These are phyloP conservation scores for Ibidorhyncha struthersii DNA, from an alignment of 2,113 vertebrate species.

Conservation along the genomic window DNA sequence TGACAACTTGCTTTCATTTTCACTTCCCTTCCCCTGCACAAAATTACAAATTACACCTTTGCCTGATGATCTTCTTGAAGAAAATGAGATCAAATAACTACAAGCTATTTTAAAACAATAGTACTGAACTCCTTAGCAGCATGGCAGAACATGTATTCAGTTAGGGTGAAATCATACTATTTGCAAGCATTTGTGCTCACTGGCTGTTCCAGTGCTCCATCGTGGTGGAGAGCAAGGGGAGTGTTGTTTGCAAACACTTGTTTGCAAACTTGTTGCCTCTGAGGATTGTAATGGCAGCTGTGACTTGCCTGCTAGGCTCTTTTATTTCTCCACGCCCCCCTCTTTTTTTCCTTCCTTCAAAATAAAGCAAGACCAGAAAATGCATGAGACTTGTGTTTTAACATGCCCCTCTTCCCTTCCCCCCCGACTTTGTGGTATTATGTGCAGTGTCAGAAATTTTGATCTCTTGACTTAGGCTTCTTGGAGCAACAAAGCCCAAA, in stretches of 20 bases:
- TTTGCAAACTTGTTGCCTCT: not conserved
- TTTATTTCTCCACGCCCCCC: too few species aligned
- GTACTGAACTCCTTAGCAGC: not conserved
- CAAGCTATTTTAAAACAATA: not conserved
- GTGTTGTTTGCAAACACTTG: not conserved
- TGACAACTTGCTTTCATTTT: not conserved
- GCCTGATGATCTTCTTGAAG: not conserved
- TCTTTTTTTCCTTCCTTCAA: not conserved
- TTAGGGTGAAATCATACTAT: not conserved
- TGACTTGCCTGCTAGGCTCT: not conserved
- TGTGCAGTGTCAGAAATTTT: not conserved
- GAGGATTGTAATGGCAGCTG: not conserved
- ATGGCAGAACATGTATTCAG: not conserved
- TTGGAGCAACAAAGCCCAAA: too few species aligned
- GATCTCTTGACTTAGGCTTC: not conserved
- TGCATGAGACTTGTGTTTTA: not conserved
- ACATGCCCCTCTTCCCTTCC: accelerated
- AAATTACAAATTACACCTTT: not conserved
- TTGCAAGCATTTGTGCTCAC: not conserved
- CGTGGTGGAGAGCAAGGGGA: not conserved
- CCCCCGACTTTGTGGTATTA: not conserved
- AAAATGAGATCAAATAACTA: not conserved
- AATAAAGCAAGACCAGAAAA: not conserved
- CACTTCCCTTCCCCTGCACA: not conserved
- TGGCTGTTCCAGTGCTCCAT: not conserved